These are phyloP conservation scores for Merodon equestris DNA, from an alignment of 2,888 invertebrate species.

Conservation along the genomic window DNA sequence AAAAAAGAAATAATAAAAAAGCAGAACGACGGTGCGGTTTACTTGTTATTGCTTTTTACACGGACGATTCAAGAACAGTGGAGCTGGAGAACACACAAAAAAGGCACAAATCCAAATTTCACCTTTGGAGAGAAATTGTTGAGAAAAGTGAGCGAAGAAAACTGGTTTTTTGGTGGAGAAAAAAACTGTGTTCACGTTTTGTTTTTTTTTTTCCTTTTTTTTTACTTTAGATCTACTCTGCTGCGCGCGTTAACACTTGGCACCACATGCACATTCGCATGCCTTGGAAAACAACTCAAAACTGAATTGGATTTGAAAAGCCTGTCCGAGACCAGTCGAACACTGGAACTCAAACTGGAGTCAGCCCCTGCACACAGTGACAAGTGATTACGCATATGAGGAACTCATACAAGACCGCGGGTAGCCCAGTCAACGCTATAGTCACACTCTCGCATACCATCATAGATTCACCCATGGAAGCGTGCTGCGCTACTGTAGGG, in stretches of 20 bases:
- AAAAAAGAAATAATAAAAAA: not conserved
- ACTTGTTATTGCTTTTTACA: slow-evolving; percentile 49
- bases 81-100: slow-evolving; percentile 32
- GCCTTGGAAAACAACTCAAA: slow-evolving; percentile 70
- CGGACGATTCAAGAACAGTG: slow-evolving; percentile 20
- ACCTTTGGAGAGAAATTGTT: slow-evolving; percentile 65
- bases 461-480: not conserved
- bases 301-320: slow-evolving; percentile 66
- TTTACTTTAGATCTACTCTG: slow-evolving; percentile 39
- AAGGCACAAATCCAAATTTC: slow-evolving; percentile 58
- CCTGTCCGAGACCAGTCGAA: slow-evolving; percentile 51
- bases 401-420: too few relatives aligned
- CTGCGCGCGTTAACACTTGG: slow-evolving; percentile 54
- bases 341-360: slow-evolving; percentile 32
- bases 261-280: slow-evolving; percentile 62
- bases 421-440: not conserved
- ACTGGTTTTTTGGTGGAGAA: slow-evolving; percentile 60
- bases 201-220: slow-evolving; percentile 25
- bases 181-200: slow-evolving; percentile 57
- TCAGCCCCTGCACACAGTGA: slow-evolving; percentile 23
- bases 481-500: too few relatives aligned
- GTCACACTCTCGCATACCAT: not conserved
- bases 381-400: slow-evolving; percentile 22
- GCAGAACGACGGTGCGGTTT: not conserved
- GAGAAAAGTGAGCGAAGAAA: slow-evolving; percentile 43